These are phyloP conservation scores for Drosophila vallismaia DNA, from an alignment of 2,888 invertebrate genomes.

Conservation along the genomic window DNA sequence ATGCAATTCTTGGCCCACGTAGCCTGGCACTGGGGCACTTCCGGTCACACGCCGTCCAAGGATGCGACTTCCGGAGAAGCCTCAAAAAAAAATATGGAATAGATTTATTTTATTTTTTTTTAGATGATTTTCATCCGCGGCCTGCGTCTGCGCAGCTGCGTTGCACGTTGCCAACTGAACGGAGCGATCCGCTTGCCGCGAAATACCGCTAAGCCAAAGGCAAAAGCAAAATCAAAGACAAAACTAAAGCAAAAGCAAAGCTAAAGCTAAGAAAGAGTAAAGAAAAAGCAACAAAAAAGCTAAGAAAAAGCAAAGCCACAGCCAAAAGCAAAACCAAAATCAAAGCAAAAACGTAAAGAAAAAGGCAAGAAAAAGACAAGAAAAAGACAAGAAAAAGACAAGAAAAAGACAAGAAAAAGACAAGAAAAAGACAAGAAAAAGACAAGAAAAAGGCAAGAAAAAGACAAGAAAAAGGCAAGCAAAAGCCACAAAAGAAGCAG, in stretches of 20 bases:
- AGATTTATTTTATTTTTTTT: conserved; percentile 20
- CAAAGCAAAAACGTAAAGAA: too few relatives aligned
- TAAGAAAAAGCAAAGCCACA: too few relatives aligned
- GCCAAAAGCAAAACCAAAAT: too few relatives aligned
- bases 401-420: too few relatives aligned
- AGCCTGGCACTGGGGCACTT: conserved; percentile 40
- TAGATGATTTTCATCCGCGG: conserved; percentile 31
- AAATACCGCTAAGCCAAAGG: conserved; percentile 62
- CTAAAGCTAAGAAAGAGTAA: too few relatives aligned
- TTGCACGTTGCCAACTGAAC: conserved; percentile 75
- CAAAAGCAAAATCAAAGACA: conserved; percentile 15
- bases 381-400: too few relatives aligned
- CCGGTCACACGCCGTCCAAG: conserved; percentile 26
- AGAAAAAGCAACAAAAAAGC: too few relatives aligned
- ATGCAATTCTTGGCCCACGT: conserved; percentile 58
- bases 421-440: too few relatives aligned
- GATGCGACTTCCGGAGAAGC: neutral
- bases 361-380: too few relatives aligned
- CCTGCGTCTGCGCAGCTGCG: conserved; percentile 74
- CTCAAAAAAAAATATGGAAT: neutral
- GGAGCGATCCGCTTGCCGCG: conserved; percentile 50
- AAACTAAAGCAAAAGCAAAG: conserved; percentile 32
- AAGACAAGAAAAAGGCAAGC: too few relatives aligned
- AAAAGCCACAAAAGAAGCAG: conserved; percentile 13
- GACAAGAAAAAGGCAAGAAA: too few relatives aligned